Base-by-base conservation (phyloP, 1,140 invertebrate genomes). In the Trypoxylus dichotomus region DNA sequence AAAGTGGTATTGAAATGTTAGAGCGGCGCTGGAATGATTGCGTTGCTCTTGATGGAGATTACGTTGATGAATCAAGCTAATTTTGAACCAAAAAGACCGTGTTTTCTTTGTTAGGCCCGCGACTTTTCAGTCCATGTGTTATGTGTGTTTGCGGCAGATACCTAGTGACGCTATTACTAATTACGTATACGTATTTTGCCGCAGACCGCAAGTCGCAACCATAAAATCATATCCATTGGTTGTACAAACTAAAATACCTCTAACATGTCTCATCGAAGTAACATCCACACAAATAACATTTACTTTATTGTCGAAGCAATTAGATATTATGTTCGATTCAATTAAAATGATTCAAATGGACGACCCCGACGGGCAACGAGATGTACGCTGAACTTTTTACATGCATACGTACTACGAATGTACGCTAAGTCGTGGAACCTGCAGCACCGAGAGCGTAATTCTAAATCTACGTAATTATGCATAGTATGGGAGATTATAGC, bases 381-480 rank as follows among this genome's bases (percentile, higher is more conserved):
- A 27, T 29, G 60, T 24, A 68, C 60, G 60, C 3, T 24, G 15
- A 68, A 27, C 3, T 24, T 29, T 37, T 37, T 37, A 37, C 32
- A 37, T 7, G 32, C 32, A 8, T 37, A 7, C 5, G 32, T 37
- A 11, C 60, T 8, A 25, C 27, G 2, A 24, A 27, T 10, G 15
- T 25, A 24, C 60, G 3, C 19, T 24, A 15, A 19, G 24, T 13
- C 24, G 10, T 19, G 21, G 47, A 19, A 6, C n/a, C 60, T 10
- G 21, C 60, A 29, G 21, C 24, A 27, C 24, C 47, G 47, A 68
- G 60, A 29, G 0, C 24, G 60, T 24, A 68, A 68, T 68, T 68
- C 60, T 68, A 68, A 68, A 68, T 68, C 7, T 68, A 29, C 32
- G 32, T 68, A 68, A 68, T 68, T 68, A 68, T 68, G 60, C 60